Percentiles rank a stretch among this genome's conserved stretches.
Conservation (phyloP, 2,113 vertebrate genomes). For the Pristiophorus japonicus region DNA sequence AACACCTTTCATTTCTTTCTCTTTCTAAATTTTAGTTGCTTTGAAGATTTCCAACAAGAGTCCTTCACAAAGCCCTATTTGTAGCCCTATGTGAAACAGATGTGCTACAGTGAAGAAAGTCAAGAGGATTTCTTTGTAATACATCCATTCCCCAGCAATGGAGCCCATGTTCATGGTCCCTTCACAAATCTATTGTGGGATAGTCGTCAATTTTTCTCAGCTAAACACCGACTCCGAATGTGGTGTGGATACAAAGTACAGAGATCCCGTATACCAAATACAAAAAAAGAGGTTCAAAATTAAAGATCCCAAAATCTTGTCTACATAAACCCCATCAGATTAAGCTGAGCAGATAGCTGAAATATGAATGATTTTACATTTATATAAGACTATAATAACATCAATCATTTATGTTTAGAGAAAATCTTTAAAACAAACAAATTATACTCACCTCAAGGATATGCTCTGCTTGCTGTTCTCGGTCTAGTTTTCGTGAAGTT, state of each 20-base stretch:
- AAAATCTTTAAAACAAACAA: slow-evolving; percentile 29
- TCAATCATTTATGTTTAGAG: not conserved
- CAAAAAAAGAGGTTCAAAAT: not conserved
- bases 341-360: not conserved
- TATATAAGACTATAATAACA: not conserved
- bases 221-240: not conserved
- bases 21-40: not conserved
- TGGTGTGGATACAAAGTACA: not conserved
- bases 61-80: not conserved
- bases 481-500: slow-evolving; percentile 85
- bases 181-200: not conserved
- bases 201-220: not conserved
- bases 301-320: not conserved
- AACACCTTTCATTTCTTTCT: not conserved
- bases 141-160: not conserved
- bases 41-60: not conserved
- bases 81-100: not conserved
- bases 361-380: not conserved
- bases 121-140: not conserved
- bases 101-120: not conserved
- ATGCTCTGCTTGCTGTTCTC: slow-evolving; percentile 90
- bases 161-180: not conserved
- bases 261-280: not conserved
- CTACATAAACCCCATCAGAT: not conserved
- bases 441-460: slow-evolving; percentile 78